Percentiles rank a stretch among this genome's conserved stretches.
phyloP scores from a whole-genome alignment of 2,113 vertebrate species.

The Plotosus lineatus region DNA sequence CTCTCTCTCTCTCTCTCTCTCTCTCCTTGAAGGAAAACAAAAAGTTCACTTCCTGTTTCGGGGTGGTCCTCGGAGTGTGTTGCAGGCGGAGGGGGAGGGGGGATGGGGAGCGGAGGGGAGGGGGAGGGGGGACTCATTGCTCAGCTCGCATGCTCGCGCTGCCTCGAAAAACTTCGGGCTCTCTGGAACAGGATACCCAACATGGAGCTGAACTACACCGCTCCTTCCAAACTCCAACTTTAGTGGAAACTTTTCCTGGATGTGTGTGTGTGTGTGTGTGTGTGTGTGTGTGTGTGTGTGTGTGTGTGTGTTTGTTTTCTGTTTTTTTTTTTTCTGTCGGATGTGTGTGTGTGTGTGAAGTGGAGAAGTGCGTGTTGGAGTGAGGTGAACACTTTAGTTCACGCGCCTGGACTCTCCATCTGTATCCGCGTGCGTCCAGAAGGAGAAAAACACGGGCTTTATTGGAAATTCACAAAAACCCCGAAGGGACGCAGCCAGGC shows the following conservation, averaged over 20 bases:
- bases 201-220: conserved; percentile 69
- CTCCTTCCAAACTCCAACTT: conserved; percentile 56
- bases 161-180: conserved; percentile 69
- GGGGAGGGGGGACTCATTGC: conserved; percentile 53
- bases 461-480: conserved; percentile 70
- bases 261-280: neutral
- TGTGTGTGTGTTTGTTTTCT: conserved; percentile 33
- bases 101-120: conserved; percentile 56
- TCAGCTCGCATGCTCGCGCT: conserved; percentile 70
- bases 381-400: conserved; percentile 19
- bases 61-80: conserved; percentile 80
- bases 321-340: neutral
- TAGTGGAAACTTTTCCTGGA: conserved; percentile 46
- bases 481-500: conserved; percentile 59
- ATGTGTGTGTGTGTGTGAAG: conserved; percentile 59
- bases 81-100: conserved; percentile 64
- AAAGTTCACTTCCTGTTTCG: conserved; percentile 85
- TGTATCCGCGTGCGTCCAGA: conserved; percentile 58
- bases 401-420: conserved; percentile 65
- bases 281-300: conserved; percentile 45
- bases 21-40: conserved; percentile 75
- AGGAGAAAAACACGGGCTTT: conserved; percentile 64
- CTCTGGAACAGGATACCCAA: conserved; percentile 69
- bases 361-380: conserved; percentile 41
- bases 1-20: conserved; percentile 28